Base-by-base conservation (phyloP, 2,888 invertebrate genomes). In the Ametastegia equiseti region DNA sequence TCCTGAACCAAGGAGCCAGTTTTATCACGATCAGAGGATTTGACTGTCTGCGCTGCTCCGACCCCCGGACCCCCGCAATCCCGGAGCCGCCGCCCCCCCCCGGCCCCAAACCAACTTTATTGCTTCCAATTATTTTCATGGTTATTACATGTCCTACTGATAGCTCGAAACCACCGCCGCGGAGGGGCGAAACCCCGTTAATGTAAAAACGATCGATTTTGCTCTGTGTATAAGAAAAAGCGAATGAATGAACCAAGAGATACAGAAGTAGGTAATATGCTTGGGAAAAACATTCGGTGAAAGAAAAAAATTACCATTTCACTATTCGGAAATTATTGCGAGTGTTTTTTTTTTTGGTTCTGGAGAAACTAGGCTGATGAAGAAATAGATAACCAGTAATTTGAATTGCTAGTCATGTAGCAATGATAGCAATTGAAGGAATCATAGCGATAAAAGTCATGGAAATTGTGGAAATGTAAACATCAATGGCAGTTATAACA, bases 51-150 rank as follows among this genome's bases (percentile, higher is more conserved):
- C 73, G 73, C 50, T 27, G 23, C 19, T 9, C 36, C 33, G 9
- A 9, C 50, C 54, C 33, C n/a, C 36, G 15, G 50, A n/a, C 15
- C 13, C 50, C 50, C 50, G 5, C 50, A 50, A 50, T 9, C 50
- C 4, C 19, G 15, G n/a, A n/a, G n/a, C n/a, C n/a, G n/a, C n/a
- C n/a, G n/a, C 11, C 19, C 19, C 67, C 19, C 6, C 39, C 33
- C 67, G 1, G 30, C 30, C 60, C 67, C 27, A 67, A 36, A 39
- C 71, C 73, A 75, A 75, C 50, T 75, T 75, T 75, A 75, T 75
- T 75, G 73, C 73, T 75, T 75, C 73, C 73, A 75, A 75, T 75
- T 75, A 75, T 75, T 75, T 75, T 75, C 73, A 75, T 54, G 73
- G 73, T 75, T 75, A 75, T 75, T 75, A 75, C 73, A 75, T 54